phyloP scores from a whole-genome alignment of 2,113 vertebrate genomes.

The Gavialis gangeticus region DNA sequence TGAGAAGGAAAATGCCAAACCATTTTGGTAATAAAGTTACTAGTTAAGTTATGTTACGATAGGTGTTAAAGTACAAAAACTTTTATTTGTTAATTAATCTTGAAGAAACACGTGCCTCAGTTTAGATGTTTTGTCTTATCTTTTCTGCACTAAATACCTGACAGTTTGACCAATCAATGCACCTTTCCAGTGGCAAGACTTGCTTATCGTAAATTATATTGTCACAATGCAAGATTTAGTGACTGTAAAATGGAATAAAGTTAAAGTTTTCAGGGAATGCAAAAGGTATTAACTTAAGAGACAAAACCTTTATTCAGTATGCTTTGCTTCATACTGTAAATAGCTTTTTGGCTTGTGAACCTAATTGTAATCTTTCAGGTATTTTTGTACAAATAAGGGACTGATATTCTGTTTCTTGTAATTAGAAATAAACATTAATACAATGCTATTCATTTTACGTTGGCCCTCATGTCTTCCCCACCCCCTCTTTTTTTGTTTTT shows the following conservation, averaged over 20 bases:
- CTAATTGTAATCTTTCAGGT: conserved; percentile 97
- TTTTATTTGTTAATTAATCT: conserved; percentile 81
- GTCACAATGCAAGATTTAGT: conserved; percentile 82
- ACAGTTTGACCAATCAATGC: conserved; percentile 77
- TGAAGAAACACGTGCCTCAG: conserved; percentile 86
- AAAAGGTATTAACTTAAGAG: conserved; percentile 86
- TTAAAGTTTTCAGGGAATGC: conserved; percentile 88
- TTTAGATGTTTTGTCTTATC: conserved; percentile 83
- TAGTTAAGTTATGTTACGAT: conserved; percentile 78
- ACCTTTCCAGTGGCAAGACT: conserved; percentile 74
- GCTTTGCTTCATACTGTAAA: conserved; percentile 93
- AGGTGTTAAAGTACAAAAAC: conserved; percentile 75
- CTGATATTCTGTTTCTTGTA: conserved; percentile 98
- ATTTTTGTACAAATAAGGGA: conserved; percentile 99
- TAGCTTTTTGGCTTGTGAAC: conserved; percentile 92
- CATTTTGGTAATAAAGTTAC: conserved; percentile 72
- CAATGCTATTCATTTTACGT: conserved; percentile 86
- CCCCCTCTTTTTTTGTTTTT: neutral
- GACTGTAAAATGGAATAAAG: conserved; percentile 82
- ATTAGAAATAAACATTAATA: conserved; percentile 98
- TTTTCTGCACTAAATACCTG: conserved; percentile 84
- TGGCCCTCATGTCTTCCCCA: conserved; percentile 55
- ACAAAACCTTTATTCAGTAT: conserved; percentile 88
- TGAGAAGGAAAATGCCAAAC: conserved; percentile 79
- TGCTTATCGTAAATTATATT: conserved; percentile 79